phyloP scores from a whole-genome alignment of 2,797 vertebrate genomes.

The Falco peregrinus region DNA sequence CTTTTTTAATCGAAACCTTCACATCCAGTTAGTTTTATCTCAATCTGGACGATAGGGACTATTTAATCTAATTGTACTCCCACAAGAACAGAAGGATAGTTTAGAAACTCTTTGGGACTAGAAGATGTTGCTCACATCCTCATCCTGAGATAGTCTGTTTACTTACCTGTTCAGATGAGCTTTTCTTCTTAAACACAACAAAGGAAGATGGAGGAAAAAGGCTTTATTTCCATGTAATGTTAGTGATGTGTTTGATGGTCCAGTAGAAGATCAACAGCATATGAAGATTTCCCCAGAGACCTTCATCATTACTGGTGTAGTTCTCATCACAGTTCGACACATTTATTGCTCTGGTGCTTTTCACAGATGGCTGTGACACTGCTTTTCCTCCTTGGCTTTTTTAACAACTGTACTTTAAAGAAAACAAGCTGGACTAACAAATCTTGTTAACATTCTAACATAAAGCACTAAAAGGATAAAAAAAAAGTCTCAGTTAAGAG shows the following conservation, averaged over 20 bases:
- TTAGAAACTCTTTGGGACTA: not conserved
- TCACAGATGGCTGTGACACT: conserved; percentile 44
- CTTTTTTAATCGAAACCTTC: not conserved
- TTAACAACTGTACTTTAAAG: conserved; percentile 58
- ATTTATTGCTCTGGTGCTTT: conserved; percentile 32
- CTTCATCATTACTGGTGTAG: not conserved
- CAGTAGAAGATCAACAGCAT: conserved; percentile 36
- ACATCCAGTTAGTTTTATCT: not conserved
- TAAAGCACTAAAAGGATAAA: conserved; percentile 42
- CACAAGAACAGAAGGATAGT: not conserved
- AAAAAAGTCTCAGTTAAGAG: conserved; percentile 45
- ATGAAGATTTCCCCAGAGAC: conserved; percentile 43
- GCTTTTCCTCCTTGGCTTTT: conserved; percentile 40
- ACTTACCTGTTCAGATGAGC: not conserved
- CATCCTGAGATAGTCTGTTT: not conserved
- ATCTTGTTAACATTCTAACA: conserved; percentile 46
- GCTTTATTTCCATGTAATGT: not conserved
- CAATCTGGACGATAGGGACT: not conserved
- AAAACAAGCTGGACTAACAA: conserved; percentile 65
- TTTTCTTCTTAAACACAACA: not conserved
- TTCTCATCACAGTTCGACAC: conserved; percentile 54
- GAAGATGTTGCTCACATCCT: not conserved
- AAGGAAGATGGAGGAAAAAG: not conserved
- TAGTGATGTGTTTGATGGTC: conserved; percentile 43
- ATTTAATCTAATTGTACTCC: not conserved